Evolutionary conservation across 2,888 invertebrate species (phyloP).

Genomic region (Apamea sordens): DNA sequence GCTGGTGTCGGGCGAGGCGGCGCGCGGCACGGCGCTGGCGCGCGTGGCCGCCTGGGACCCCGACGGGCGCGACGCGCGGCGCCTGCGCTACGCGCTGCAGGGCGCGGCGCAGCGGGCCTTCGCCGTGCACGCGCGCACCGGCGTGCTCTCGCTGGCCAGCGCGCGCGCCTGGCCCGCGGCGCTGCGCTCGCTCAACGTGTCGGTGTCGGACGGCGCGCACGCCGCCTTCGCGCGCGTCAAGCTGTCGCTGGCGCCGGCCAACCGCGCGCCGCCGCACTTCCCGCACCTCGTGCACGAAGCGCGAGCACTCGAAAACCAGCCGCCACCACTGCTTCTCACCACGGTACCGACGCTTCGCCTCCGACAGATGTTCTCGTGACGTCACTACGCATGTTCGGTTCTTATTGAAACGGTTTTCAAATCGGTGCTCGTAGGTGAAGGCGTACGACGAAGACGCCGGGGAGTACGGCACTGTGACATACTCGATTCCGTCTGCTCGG

Average conservation of each 20-base stretch:
- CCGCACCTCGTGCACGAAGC: slow-evolving; percentile 94
- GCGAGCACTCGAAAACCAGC: slow-evolving; percentile 94
- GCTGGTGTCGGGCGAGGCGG: slow-evolving; percentile 94
- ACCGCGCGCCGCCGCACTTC: slow-evolving; percentile 94
- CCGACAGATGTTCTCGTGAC: background rate
- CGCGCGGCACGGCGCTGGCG: slow-evolving; percentile 96
- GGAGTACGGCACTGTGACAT: slow-evolving; percentile 93
- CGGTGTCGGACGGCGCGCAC: slow-evolving; percentile 98
- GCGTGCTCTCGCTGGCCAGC: slow-evolving; percentile 78
- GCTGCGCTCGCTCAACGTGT: slow-evolving; percentile 94
- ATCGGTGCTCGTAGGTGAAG: slow-evolving; percentile 88
- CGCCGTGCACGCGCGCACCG: slow-evolving; percentile 77
- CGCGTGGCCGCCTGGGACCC: slow-evolving; percentile 97
- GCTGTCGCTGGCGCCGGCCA: slow-evolving; percentile 94
- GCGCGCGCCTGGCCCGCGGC: slow-evolving; percentile 90
- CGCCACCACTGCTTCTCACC: slow-evolving; percentile 93
- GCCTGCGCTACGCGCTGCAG: slow-evolving; percentile 95
- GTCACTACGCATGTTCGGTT: no score
- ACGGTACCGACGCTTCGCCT: slow-evolving; percentile 84
- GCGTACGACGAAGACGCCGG: slow-evolving; percentile 96
- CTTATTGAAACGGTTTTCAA: background rate
- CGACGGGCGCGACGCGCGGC: slow-evolving; percentile 94
- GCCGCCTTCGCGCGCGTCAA: slow-evolving; percentile 96
- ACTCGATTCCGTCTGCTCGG: slow-evolving; percentile 94
- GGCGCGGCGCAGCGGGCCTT: slow-evolving; percentile 75